phyloP scores from a whole-genome alignment of 2,113 vertebrate genomes.

The Peromyscus polionotus region DNA sequence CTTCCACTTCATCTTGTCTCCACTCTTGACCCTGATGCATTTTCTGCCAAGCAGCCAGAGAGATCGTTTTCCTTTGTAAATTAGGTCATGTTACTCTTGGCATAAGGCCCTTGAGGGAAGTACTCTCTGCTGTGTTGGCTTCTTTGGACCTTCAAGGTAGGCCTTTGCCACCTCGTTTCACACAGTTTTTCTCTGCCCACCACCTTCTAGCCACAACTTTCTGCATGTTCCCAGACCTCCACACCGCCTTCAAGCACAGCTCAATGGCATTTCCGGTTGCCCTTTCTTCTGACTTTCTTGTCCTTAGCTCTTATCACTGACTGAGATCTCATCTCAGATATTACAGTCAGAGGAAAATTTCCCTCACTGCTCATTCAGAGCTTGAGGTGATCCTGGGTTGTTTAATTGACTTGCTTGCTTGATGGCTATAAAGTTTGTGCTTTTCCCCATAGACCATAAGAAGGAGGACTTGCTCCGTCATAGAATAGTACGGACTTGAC shows the following conservation, averaged over 20 bases:
- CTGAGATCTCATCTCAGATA: background rate
- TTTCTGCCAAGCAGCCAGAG: slow-evolving; percentile 47
- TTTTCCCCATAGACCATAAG: background rate
- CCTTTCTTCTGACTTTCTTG: background rate
- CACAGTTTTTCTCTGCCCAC: fast-evolving
- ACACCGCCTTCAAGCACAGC: background rate
- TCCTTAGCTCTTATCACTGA: background rate
- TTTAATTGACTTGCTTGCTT: background rate
- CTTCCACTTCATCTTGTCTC: slow-evolving; percentile 27
- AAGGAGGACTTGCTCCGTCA: background rate
- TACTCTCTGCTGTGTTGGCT: background rate
- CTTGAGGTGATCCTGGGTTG: background rate
- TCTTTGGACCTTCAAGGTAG: background rate
- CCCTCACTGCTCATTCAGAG: background rate
- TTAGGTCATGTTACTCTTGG: slow-evolving; percentile 23
- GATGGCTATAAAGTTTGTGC: background rate
- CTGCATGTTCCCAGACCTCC: background rate
- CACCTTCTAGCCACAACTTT: background rate
- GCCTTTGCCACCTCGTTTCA: too few relatives aligned
- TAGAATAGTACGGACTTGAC: background rate
- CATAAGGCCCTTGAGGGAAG: slow-evolving; percentile 58
- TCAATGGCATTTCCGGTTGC: background rate
- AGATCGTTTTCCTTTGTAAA: slow-evolving; percentile 58
- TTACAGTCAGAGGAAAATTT: background rate
- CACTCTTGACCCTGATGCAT: slow-evolving; percentile 29